Conservation (phyloP, 1,140 invertebrate genomes). For the Formica selysi region DNA sequence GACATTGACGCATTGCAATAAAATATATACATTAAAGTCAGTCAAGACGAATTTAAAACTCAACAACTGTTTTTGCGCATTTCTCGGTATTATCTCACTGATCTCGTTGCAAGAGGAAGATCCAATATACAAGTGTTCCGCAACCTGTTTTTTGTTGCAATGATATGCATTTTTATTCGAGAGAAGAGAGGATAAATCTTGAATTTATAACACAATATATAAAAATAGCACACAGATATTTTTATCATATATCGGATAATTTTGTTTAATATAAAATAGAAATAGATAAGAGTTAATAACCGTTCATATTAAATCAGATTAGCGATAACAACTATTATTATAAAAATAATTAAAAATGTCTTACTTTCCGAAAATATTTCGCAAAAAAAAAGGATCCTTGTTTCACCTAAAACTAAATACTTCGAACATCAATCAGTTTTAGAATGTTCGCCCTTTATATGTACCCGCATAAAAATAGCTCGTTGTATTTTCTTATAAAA, state of each 20-base stretch:
- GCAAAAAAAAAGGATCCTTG: neutral
- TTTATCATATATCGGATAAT: neutral
- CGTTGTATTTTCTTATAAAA: conserved; percentile 12
- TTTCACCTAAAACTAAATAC: neutral
- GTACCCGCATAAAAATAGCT: neutral
- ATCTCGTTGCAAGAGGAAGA: neutral
- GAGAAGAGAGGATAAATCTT: conserved; percentile 4
- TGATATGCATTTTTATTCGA: neutral
- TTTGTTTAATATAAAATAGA: neutral
- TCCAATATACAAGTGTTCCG: neutral
- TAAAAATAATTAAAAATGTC: neutral
- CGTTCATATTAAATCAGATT: neutral
- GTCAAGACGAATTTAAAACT: conserved; percentile 25
- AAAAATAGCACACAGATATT: neutral
- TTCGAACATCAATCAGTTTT: neutral
- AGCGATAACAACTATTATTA: neutral
- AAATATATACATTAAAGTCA: neutral
- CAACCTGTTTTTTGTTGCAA: neutral
- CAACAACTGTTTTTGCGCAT: conserved; percentile 26
- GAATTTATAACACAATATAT: neutral
- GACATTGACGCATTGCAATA: neutral
- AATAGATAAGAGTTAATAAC: neutral
- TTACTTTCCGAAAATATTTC: neutral
- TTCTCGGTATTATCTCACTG: neutral
- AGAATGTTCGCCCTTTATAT: neutral